Conservation (phyloP, 2,888 invertebrate species). For the Eugnorisma glareosa region DNA sequence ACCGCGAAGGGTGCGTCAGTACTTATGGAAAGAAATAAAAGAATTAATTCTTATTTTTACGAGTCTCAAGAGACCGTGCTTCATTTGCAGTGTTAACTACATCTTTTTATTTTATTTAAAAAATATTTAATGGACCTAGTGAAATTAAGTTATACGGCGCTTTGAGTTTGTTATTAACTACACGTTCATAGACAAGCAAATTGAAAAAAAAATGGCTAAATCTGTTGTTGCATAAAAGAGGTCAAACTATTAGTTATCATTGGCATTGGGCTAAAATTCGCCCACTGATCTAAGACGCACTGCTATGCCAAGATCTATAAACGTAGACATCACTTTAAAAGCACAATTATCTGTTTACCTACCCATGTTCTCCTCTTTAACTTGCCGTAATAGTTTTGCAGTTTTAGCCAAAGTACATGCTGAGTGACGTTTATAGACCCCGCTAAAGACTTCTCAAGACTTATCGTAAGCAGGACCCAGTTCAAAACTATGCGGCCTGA, state of each 20-base stretch:
- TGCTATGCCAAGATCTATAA: neutral
- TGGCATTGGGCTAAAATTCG: neutral
- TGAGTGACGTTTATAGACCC: neutral
- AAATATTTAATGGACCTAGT: slow-evolving; percentile 1
- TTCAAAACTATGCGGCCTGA: too few relatives aligned
- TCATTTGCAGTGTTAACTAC: slow-evolving; percentile 55
- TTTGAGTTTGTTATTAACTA: neutral
- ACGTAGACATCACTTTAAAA: neutral
- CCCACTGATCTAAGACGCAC: neutral
- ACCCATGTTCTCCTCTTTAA: neutral
- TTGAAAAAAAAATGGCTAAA: neutral
- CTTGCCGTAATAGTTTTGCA: neutral
- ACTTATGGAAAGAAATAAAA: slow-evolving; percentile 51
- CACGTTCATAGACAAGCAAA: too few relatives aligned
- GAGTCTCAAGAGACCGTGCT: slow-evolving; percentile 29
- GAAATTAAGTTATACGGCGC: slow-evolving; percentile 4
- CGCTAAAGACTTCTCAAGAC: neutral
- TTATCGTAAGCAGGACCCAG: neutral
- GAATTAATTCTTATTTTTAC: slow-evolving; percentile 57
- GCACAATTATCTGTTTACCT: neutral
- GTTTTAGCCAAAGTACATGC: neutral
- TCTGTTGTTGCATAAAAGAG: neutral
- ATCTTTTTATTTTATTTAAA: slow-evolving; percentile 29
- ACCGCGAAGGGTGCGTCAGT: slow-evolving; percentile 68
- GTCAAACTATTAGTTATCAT: neutral